Percentiles rank a stretch among this genome's conserved stretches.
phyloP scores from a whole-genome alignment of 2,888 invertebrate species.

The Spisula solida region DNA sequence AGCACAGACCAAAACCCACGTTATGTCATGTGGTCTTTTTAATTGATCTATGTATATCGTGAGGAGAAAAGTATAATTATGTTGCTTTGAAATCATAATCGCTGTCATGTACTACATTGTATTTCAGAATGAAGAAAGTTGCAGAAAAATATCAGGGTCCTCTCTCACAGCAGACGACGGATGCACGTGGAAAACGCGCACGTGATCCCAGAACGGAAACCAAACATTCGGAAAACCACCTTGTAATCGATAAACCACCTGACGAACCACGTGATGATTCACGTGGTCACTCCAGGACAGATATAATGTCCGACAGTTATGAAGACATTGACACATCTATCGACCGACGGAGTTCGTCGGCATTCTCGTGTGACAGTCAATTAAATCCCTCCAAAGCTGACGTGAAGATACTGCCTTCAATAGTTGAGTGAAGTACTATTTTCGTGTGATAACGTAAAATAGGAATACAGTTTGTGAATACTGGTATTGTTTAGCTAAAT shows the following conservation, averaged over 20 bases:
- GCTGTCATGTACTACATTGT: too few species aligned
- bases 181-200: slow-evolving; percentile 21
- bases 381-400: slow-evolving; percentile 8
- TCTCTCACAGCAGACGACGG: not conserved
- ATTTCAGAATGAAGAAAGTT: slow-evolving; percentile 60
- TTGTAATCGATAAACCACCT: not conserved
- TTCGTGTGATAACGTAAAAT: not conserved
- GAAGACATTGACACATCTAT: not conserved
- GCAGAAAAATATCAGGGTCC: slow-evolving; percentile 61
- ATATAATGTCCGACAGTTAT: slow-evolving; percentile 15
- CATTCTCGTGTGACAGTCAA: not conserved
- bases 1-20: too few species aligned
- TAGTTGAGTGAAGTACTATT: slow-evolving; percentile 27
- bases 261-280: slow-evolving; percentile 20
- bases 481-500: not conserved
- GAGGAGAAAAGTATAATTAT: too few species aligned
- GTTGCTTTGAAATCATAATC: not conserved
- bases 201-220: not conserved
- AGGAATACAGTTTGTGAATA: not conserved
- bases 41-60: too few species aligned
- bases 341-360: slow-evolving; percentile 20
- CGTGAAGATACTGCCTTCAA: slow-evolving; percentile 19
- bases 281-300: slow-evolving; percentile 8
- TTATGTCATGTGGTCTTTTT: too few species aligned
- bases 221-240: not conserved